Evolutionary conservation across 2,888 invertebrate genomes (phyloP).

Genomic region (Yponomeuta cagnagella): DNA sequence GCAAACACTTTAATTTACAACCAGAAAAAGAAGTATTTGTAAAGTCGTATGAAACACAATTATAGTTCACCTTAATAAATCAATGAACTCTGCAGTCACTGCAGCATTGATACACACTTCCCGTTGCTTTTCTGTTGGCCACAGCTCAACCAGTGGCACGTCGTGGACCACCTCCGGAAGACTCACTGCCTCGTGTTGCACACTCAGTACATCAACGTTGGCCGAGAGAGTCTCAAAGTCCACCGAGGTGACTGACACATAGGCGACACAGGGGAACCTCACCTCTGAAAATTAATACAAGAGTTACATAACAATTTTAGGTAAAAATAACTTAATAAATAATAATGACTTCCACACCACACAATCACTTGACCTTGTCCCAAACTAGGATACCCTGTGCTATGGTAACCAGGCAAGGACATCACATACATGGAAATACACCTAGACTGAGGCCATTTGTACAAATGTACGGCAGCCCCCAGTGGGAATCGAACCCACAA

Average conservation of each 20-base stretch:
- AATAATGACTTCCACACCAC: too few relatives aligned
- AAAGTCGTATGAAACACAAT: neutral
- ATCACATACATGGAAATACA: too few relatives aligned
- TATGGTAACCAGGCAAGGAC: too few relatives aligned
- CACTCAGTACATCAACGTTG: constrained; percentile 76
- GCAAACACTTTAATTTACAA: too few relatives aligned
- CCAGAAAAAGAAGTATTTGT: too few relatives aligned
- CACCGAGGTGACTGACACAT: constrained; percentile 74
- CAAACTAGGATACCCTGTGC: too few relatives aligned
- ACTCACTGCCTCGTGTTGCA: constrained; percentile 78
- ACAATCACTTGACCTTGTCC: too few relatives aligned
- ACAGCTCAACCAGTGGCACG: constrained; percentile 76
- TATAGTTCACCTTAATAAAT: constrained; percentile 65
- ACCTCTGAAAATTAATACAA: constrained; percentile 53
- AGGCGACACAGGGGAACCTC: constrained; percentile 79
- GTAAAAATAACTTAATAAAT: neutral
- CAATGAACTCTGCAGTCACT: constrained; percentile 78
- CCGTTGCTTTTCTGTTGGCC: constrained; percentile 78
- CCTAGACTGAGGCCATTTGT: too few relatives aligned
- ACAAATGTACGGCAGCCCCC: too few relatives aligned
- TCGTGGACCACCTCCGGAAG: constrained; percentile 77
- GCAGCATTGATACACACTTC: constrained; percentile 75
- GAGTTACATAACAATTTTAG: neutral
- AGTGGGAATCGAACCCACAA: too few relatives aligned
- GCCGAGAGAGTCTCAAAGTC: constrained; percentile 74